Evolutionary conservation across 2,113 vertebrate genomes (phyloP).

Genomic region (Trogon surrucura): DNA sequence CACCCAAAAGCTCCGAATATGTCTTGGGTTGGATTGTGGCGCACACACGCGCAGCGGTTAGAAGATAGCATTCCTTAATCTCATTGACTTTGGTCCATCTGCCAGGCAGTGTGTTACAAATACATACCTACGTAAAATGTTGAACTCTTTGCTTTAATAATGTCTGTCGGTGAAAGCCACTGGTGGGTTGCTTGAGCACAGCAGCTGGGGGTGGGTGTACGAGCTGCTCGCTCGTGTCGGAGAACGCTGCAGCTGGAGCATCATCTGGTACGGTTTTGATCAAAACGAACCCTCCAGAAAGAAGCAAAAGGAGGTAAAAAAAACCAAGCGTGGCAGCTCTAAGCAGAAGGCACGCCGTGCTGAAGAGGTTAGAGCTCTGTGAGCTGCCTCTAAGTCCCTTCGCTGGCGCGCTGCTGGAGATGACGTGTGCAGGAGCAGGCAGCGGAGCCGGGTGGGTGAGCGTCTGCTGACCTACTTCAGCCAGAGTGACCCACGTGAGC

Average conservation of each 20-base stretch:
- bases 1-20: neutral
- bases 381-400: neutral
- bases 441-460: neutral
- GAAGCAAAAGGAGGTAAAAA: neutral
- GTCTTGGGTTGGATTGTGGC: neutral
- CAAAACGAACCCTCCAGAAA: neutral
- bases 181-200: accelerated
- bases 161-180: neutral
- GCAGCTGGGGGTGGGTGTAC: neutral
- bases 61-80: neutral
- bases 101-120: neutral
- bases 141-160: neutral
- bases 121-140: neutral
- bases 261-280: neutral
- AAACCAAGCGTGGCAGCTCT: neutral
- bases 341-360: neutral
- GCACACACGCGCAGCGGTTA: neutral
- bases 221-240: neutral
- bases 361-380: neutral
- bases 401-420: neutral
- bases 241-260: neutral
- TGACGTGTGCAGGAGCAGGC: neutral
- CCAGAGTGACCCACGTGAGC: neutral
- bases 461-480: neutral
- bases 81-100: neutral